A percentile compares a stretch with the other conserved stretches of the same genome.
phyloP scores from a whole-genome alignment of 2,797 vertebrate species.

The Enteromius unitaeniatus region DNA sequence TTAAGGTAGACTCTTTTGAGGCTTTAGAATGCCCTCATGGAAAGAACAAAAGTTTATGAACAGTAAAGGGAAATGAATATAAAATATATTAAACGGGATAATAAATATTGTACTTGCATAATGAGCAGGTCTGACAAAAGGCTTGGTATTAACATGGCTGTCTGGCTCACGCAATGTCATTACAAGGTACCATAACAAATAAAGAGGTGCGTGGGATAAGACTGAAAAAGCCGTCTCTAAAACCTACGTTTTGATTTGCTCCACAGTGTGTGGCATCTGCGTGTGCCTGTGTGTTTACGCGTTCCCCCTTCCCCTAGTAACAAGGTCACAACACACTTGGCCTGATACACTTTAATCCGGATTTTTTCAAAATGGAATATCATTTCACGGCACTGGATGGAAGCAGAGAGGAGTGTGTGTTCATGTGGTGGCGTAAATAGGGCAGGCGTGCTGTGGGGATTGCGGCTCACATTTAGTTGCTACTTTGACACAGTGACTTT shows the following conservation, averaged over 20 bases:
- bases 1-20: conserved; percentile 21
- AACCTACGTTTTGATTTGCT: conserved; percentile 38
- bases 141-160: conserved; percentile 14
- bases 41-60: conserved; percentile 1
- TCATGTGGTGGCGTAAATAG: conserved; percentile 69
- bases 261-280: conserved; percentile 47
- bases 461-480: conserved; percentile 71
- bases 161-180: conserved; percentile 17
- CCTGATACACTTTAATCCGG: conserved; percentile 78
- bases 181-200: conserved; percentile 30
- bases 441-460: conserved; percentile 71
- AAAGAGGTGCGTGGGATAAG: conserved; percentile 39
- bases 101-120: conserved; percentile 5
- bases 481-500: conserved; percentile 76
- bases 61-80: not conserved
- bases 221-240: conserved; percentile 22
- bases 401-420: conserved; percentile 60
- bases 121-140: conserved; percentile 27
- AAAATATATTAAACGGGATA: not conserved
- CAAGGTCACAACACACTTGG: conserved; percentile 79
- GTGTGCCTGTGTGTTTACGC: conserved; percentile 30
- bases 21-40: not conserved
- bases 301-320: conserved; percentile 68
- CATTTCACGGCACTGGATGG: conserved; percentile 74
- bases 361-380: conserved; percentile 80